Evolutionary conservation across 1,140 invertebrate genomes (phyloP).

Genomic region (Atta texana): DNA sequence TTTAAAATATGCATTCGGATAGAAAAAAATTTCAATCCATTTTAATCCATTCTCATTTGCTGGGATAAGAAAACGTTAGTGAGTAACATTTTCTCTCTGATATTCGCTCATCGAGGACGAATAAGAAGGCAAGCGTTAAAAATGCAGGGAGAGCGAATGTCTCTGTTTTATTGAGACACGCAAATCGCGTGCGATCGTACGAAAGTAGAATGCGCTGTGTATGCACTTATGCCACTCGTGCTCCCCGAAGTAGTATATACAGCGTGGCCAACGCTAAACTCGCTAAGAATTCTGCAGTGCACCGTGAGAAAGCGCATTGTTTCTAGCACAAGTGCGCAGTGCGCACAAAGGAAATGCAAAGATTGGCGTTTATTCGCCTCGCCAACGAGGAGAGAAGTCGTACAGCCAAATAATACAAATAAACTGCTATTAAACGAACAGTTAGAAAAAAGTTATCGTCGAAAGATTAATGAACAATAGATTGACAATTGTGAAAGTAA

Average conservation of each 20-base stretch:
- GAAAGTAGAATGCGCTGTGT: not conserved
- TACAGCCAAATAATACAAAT: not conserved
- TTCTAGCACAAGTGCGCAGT: conserved; percentile 28
- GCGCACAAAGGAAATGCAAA: conserved; percentile 45
- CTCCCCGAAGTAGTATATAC: not conserved
- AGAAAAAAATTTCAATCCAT: no score
- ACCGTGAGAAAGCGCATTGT: conserved; percentile 68
- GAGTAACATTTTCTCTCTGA: not conserved
- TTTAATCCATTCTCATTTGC: no score
- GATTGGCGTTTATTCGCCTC: not conserved
- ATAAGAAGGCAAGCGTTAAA: not conserved
- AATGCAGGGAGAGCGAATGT: not conserved
- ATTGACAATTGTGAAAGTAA: not conserved
- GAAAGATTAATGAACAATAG: not conserved
- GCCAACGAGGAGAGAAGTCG: conserved; percentile 31
- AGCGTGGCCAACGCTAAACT: conserved; percentile 30
- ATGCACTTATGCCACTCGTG: conserved; percentile 11
- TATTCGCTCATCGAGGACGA: not conserved
- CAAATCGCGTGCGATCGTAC: not conserved
- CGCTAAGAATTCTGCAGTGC: not conserved
- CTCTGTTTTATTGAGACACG: not conserved
- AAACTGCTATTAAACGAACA: not conserved
- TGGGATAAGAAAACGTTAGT: not conserved
- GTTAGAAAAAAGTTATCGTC: not conserved
- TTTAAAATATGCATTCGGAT: no score